These are phyloP conservation scores for Scaptomyza polygonia DNA, from an alignment of 2,888 invertebrate species.

Conservation along the genomic window DNA sequence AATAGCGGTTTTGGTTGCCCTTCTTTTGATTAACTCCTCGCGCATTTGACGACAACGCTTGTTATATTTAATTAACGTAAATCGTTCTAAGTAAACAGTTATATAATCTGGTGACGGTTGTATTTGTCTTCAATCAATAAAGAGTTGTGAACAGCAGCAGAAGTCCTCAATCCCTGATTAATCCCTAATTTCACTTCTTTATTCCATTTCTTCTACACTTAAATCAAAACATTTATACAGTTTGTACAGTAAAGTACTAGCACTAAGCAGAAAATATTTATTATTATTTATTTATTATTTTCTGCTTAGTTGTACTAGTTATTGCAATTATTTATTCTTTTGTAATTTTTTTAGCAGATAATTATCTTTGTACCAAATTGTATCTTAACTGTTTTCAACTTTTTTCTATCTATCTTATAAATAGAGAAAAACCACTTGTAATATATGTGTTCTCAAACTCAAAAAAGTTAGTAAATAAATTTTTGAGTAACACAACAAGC, in stretches of 20 bases:
- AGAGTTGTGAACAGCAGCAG: conserved; percentile 20
- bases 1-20: conserved; percentile 19
- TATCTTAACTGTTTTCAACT: conserved; percentile 21
- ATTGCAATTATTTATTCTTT: background rate
- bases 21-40: background rate
- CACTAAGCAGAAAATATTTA: no score
- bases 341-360: background rate
- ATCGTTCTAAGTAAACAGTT: conserved; percentile 20
- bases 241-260: conserved; percentile 7
- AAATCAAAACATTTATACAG: conserved; percentile 10
- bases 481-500: conserved; percentile 90
- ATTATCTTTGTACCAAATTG: conserved; percentile 2
- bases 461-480: conserved; percentile 86
- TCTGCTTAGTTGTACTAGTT: no score
- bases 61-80: background rate
- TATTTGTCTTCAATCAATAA: background rate
- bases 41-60: background rate
- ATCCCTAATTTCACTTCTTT: conserved; percentile 20
- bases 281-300: no score
- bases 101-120: conserved; percentile 45
- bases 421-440: conserved; percentile 93
- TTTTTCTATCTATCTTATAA: conserved; percentile 21
- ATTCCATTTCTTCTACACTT: conserved; percentile 17
- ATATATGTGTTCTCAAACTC: conserved; percentile 93
- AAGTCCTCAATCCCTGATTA: background rate